These are phyloP conservation scores for Drosophila peninsularis DNA, from an alignment of 2,888 invertebrate genomes.

Conservation along the genomic window DNA sequence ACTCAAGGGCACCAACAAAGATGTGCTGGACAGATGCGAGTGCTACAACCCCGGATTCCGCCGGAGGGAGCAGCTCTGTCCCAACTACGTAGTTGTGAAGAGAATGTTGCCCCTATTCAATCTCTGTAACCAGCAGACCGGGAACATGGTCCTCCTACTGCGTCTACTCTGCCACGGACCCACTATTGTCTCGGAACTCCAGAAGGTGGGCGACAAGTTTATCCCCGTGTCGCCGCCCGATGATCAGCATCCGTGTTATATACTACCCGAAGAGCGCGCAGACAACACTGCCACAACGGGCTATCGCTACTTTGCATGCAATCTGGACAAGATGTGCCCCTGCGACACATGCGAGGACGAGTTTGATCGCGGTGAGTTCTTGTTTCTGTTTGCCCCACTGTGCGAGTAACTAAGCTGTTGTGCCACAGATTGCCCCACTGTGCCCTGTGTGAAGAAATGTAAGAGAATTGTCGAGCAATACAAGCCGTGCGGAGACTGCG, in stretches of 20 bases:
- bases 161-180: constrained; percentile 82
- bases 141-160: constrained; percentile 82
- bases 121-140: constrained; percentile 76
- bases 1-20: constrained; percentile 45
- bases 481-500: background rate
- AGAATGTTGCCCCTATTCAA: constrained; percentile 80
- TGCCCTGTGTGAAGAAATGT: constrained; percentile 11
- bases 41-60: constrained; percentile 62
- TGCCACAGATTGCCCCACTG: constrained; percentile 48
- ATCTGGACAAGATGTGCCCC: constrained; percentile 68
- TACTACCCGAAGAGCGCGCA: background rate
- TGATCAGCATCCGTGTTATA: constrained; percentile 43
- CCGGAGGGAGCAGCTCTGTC: constrained; percentile 75
- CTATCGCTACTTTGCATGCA: constrained; percentile 76
- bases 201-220: background rate
- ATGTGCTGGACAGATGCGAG: constrained; percentile 50
- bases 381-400: too few species aligned
- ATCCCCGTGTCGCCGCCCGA: background rate
- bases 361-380: constrained; percentile 65
- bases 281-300: constrained; percentile 30
- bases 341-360: constrained; percentile 78
- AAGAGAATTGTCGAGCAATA: background rate
- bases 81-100: constrained; percentile 75
- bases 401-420: background rate
- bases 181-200: constrained; percentile 77